Percentiles rank a stretch among this genome's conserved stretches.
phyloP scores from a whole-genome alignment of 1,140 invertebrate species.

The Chlorops oryzae region DNA sequence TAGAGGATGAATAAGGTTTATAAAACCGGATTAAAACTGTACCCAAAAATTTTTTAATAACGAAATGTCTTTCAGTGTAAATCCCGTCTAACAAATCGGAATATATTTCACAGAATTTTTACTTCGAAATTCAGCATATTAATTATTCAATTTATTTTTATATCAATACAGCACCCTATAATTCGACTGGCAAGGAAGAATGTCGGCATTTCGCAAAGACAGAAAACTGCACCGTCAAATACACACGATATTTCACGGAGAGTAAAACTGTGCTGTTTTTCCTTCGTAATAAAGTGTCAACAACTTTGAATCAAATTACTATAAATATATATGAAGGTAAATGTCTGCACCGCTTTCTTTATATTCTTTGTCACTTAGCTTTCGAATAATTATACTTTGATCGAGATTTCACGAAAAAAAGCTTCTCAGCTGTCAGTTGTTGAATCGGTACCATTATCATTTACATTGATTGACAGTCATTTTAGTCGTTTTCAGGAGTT shows the following conservation, averaged over 20 bases:
- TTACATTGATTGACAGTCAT: too few species aligned
- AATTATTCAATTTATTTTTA: conserved; percentile 23
- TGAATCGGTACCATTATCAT: too few species aligned
- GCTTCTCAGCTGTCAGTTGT: too few species aligned
- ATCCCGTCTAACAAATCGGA: too few species aligned
- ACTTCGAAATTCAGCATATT: background rate
- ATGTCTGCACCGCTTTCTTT: conserved; percentile 7
- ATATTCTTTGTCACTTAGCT: too few species aligned
- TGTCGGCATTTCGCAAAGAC: conserved; percentile 49
- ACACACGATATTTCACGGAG: conserved; percentile 58
- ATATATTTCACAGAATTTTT: too few species aligned
- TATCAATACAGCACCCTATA: conserved; percentile 57
- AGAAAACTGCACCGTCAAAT: conserved; percentile 56
- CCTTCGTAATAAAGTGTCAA: conserved; percentile 66
- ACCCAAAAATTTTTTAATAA: too few species aligned
- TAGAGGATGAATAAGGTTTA: background rate
- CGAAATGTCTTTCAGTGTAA: too few species aligned
- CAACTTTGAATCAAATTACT: conserved; percentile 59
- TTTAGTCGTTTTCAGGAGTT: too few species aligned
- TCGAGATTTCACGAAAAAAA: too few species aligned
- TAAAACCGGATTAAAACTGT: too few species aligned
- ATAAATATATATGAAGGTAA: conserved; percentile 78
- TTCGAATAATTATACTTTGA: too few species aligned
- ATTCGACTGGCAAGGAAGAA: conserved; percentile 71
- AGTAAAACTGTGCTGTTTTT: conserved; percentile 66